Base-by-base conservation (phyloP, 2,888 invertebrate species). In the Platycheirus rosarum region DNA sequence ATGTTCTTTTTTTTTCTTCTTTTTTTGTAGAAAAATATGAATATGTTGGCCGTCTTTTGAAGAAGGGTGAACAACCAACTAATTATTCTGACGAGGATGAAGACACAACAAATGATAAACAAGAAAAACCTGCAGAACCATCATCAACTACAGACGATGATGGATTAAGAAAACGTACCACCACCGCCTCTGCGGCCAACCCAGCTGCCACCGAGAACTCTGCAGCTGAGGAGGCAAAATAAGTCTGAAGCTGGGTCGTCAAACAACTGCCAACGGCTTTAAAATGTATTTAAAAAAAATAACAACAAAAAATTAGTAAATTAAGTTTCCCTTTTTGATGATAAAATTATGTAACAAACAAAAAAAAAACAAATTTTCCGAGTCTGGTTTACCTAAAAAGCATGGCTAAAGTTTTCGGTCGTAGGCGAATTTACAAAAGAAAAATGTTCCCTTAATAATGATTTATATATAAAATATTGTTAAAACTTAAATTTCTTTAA, bases 51-150 rank as follows among this genome's bases (percentile, higher is more conserved):
- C 94, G 95, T 87, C 91, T 98, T 65, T 91, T 98, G 88, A 97
- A 95, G 88, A 97, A 97, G 0, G 98, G 97, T 9, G 98, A 98
- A 87, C 94, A 95, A 87, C 96, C 97, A 0, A 94, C 94, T 76
- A 96, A 95, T 89, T 98, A 98, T 90, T 96, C 97, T 0, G 97
- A 98, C 87, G 97, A 97, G 87, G 97, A 98, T 68, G 90, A 89
- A 35, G 90, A 90, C 40, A 85, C 87, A 23, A 85, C 84, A 68
- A 85, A 84, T 48, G 85, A 85, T 62, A 85, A 85, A 18, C 75
- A 84, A 62, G 78, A 84, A 29, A 53, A 71, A 18, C 29, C 74
- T 9, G 84, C 82, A 35, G 29, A 46, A 32, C 14, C 26, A 60
- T 6, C 42, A 32, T 44, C 60, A 26, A 16, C 49, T 63, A 49